phyloP scores from a whole-genome alignment of 2,888 invertebrate genomes.

The Tetranychus truncatus region DNA sequence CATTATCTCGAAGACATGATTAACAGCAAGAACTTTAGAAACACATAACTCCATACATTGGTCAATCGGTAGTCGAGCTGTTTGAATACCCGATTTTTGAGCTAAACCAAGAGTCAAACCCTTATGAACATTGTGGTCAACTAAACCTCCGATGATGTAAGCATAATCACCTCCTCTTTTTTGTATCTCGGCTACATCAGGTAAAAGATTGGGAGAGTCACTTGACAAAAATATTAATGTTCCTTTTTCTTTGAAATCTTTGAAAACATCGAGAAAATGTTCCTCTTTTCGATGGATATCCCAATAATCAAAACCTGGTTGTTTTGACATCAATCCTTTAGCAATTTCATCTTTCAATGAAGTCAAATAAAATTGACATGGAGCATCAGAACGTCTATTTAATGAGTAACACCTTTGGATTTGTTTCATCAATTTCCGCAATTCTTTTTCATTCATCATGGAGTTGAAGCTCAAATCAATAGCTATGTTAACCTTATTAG shows the following conservation, averaged over 20 bases:
- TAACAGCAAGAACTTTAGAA: constrained; percentile 78
- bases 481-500: constrained; percentile 50
- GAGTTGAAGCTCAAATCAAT: constrained; percentile 81
- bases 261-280: constrained; percentile 23
- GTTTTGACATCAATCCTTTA: constrained; percentile 52
- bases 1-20: constrained; percentile 78
- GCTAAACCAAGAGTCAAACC: constrained; percentile 71
- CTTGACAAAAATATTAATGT: constrained; percentile 75
- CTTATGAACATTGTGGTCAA: constrained; percentile 91
- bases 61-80: constrained; percentile 68
- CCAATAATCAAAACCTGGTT: constrained; percentile 79
- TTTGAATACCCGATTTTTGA: constrained; percentile 50
- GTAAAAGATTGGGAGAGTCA: constrained; percentile 71
- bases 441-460: constrained; percentile 66
- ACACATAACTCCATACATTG: constrained; percentile 78
- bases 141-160: constrained; percentile 89
- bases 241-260: constrained; percentile 35
- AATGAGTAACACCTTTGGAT: constrained; percentile 71
- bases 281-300: constrained; percentile 42
- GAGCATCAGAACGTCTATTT: constrained; percentile 59
- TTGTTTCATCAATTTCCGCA: constrained; percentile 73
- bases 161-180: constrained; percentile 31
- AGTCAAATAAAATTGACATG: constrained; percentile 39
- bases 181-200: constrained; percentile 30
- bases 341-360: constrained; percentile 13